These are phyloP conservation scores for Spinus pinus DNA, from an alignment of 2,797 vertebrate species.

Conservation along the genomic window DNA sequence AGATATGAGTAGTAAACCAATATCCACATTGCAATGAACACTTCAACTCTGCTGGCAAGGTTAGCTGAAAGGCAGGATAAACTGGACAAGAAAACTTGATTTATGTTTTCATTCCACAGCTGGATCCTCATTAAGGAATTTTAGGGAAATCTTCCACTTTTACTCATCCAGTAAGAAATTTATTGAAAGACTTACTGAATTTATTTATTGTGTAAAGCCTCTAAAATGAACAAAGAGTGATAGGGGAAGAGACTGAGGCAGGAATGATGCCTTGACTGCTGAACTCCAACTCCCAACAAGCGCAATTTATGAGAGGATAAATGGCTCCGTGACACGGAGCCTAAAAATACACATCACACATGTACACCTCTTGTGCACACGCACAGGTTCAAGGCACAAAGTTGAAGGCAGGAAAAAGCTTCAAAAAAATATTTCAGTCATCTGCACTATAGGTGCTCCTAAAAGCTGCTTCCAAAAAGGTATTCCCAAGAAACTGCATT, in stretches of 20 bases:
- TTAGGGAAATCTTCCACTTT: neutral
- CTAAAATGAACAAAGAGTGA: neutral
- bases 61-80: neutral
- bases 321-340: neutral
- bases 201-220: neutral
- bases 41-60: neutral
- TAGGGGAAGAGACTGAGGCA: neutral
- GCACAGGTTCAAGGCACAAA: neutral
- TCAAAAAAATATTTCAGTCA: neutral
- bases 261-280: neutral
- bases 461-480: neutral
- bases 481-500: neutral
- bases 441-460: neutral
- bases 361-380: fast-evolving
- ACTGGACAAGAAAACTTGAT: neutral
- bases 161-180: neutral
- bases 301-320: neutral
- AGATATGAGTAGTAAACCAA: neutral
- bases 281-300: neutral
- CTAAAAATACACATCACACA: neutral
- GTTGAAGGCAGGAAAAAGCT: neutral
- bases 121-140: neutral
- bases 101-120: neutral
- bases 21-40: neutral
- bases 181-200: neutral